phyloP scores from a whole-genome alignment of 2,888 invertebrate species.

The Ichneumoninae sp. region DNA sequence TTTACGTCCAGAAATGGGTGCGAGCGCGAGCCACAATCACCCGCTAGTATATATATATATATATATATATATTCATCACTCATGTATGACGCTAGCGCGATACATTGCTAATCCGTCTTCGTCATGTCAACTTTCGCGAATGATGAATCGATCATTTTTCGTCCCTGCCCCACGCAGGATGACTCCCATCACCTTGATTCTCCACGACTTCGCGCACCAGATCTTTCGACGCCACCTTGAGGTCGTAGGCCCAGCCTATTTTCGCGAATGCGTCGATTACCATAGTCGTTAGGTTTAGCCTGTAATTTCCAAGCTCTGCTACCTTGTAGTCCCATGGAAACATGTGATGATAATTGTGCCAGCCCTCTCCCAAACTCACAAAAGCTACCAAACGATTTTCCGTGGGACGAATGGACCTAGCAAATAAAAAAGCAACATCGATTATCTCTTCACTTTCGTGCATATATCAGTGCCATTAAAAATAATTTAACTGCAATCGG shows the following conservation, averaged over 20 bases:
- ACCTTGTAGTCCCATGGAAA: slow-evolving; percentile 85
- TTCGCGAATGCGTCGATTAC: slow-evolving; percentile 89
- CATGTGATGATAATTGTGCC: slow-evolving; percentile 86
- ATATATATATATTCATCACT: too few relatives aligned
- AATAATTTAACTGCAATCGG: too few relatives aligned
- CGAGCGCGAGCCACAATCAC: too few relatives aligned
- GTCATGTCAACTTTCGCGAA: neutral
- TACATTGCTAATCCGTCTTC: neutral
- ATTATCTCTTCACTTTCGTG: neutral
- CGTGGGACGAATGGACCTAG: slow-evolving; percentile 70
- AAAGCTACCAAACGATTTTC: slow-evolving; percentile 78
- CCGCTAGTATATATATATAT: too few relatives aligned
- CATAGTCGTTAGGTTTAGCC: slow-evolving; percentile 89
- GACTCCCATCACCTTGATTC: slow-evolving; percentile 86
- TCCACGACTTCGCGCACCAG: slow-evolving; percentile 85
- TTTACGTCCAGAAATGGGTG: too few relatives aligned
- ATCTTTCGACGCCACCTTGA: slow-evolving; percentile 88
- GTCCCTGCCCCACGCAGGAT: slow-evolving; percentile 47
- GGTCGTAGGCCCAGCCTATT: slow-evolving; percentile 92
- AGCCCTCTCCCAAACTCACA: slow-evolving; percentile 83
- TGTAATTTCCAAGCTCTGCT: slow-evolving; percentile 82
- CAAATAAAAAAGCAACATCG: slow-evolving; percentile 16
- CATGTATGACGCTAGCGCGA: too few relatives aligned
- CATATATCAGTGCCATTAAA: neutral
- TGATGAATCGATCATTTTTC: slow-evolving; percentile 8